These are phyloP conservation scores for Paraescarpia echinospica DNA, from an alignment of 1,140 invertebrate species.

Conservation along the genomic window DNA sequence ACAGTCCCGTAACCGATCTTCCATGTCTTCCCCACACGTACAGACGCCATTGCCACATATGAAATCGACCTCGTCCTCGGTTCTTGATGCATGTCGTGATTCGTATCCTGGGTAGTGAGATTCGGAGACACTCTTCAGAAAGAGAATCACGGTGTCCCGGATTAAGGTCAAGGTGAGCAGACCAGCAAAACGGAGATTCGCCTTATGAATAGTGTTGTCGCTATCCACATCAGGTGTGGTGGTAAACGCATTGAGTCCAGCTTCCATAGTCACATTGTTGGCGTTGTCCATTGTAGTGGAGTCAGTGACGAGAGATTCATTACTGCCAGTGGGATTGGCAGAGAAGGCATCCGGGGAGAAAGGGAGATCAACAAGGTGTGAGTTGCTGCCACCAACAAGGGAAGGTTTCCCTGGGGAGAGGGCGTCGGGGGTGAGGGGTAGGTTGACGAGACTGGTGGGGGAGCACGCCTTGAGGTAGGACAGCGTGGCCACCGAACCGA, in stretches of 20 bases:
- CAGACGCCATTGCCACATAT: background rate
- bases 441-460: background rate
- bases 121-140: background rate
- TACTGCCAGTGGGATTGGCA: background rate
- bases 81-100: background rate
- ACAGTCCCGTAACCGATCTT: background rate
- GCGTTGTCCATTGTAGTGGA: background rate
- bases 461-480: background rate
- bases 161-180: background rate
- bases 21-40: background rate
- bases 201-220: background rate
- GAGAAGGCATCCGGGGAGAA: background rate
- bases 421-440: background rate
- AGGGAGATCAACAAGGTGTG: background rate
- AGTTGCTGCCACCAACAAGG: background rate
- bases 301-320: background rate
- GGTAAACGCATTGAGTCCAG: background rate
- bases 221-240: background rate
- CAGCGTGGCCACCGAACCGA: conserved; percentile 49
- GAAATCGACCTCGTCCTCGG: background rate
- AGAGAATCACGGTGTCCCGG: background rate
- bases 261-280: background rate
- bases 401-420: background rate
- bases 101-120: background rate
- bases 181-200: background rate